phyloP scores from a whole-genome alignment of 2,113 vertebrate species.

The Procavia capensis region DNA sequence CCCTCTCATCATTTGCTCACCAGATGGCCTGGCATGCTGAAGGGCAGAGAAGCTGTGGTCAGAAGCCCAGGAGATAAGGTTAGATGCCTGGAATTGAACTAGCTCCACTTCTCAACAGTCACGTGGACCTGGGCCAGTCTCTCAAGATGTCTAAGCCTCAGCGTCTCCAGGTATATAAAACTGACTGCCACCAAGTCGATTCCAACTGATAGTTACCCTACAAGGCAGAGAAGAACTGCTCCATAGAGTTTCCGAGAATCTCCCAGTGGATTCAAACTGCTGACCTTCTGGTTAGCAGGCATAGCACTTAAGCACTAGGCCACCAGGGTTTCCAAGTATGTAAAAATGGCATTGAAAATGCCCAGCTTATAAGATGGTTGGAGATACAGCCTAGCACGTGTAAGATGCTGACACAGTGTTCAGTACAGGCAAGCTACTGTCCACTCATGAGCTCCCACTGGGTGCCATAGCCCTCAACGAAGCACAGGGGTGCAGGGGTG shows the following conservation, averaged over 20 bases:
- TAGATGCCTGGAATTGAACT: neutral
- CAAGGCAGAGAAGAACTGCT: too few species aligned
- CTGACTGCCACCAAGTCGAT: too few species aligned
- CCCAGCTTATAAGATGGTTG: neutral
- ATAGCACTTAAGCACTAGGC: too few species aligned
- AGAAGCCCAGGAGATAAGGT: neutral
- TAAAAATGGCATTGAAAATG: neutral
- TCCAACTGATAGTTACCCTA: too few species aligned
- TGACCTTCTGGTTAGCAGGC: too few species aligned
- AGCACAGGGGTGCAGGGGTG: too few species aligned
- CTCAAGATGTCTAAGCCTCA: neutral
- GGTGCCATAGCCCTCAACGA: neutral
- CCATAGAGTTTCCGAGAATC: too few species aligned
- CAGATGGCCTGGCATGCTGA: accelerated
- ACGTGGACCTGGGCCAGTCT: neutral
- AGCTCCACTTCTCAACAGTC: too few species aligned
- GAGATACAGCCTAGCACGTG: neutral
- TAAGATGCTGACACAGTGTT: neutral
- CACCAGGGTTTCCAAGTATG: neutral
- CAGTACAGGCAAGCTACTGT: neutral
- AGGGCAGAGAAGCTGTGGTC: neutral
- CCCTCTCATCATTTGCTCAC: too few species aligned
- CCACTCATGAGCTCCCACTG: accelerated
- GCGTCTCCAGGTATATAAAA: neutral
- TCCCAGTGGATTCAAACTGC: too few species aligned